Conservation (phyloP, 37 sponge, comb jelly and placozoan genomes). For the Chondrilla cf. caribensis region DNA sequence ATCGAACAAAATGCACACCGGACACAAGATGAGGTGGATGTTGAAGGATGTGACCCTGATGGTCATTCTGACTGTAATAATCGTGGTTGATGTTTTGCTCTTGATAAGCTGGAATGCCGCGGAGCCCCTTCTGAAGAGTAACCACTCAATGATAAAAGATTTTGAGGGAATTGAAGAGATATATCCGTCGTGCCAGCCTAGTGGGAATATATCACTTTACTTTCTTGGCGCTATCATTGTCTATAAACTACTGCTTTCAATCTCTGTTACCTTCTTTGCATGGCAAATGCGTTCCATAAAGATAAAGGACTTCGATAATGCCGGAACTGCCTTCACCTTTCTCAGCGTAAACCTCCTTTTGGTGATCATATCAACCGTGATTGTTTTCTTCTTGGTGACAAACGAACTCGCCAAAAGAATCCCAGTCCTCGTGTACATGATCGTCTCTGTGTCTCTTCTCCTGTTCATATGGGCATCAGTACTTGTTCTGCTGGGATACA, state of each 20-base stretch:
- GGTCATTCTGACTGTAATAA: background rate
- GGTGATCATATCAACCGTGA: background rate
- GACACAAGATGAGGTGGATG: background rate
- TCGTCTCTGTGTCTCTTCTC: background rate
- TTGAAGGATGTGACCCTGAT: background rate
- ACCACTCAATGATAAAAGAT: background rate
- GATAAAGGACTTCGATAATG: background rate
- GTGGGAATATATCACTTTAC: background rate
- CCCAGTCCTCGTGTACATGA: background rate
- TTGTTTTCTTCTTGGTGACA: background rate
- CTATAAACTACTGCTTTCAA: background rate
- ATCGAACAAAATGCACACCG: background rate
- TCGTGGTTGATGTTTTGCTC: background rate
- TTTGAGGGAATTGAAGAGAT: background rate
- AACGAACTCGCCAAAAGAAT: background rate
- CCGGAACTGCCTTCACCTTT: slow-evolving; percentile 1
- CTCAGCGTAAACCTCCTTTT: background rate
- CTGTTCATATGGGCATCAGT: background rate
- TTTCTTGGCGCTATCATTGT: background rate
- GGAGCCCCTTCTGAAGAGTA: background rate
- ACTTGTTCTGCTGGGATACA: background rate
- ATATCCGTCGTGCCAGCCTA: background rate
- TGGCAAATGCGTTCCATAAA: background rate
- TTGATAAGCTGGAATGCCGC: background rate
- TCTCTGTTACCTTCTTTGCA: background rate